Evolutionary conservation across 2,888 invertebrate genomes (phyloP).

Genomic region (Lasioglossum vierecki): DNA sequence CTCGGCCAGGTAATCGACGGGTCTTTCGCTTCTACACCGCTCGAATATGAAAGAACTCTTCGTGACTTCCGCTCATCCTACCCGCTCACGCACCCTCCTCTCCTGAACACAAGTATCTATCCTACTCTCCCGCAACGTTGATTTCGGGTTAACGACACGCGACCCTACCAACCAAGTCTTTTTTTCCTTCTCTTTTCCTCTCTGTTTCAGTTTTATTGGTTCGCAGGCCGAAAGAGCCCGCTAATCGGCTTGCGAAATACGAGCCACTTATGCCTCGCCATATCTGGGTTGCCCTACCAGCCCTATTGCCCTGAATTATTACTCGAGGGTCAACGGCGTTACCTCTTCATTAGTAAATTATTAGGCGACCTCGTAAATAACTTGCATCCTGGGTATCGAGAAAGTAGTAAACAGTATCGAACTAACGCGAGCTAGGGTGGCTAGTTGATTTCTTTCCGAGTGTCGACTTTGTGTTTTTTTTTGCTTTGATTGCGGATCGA

Average conservation of each 20-base stretch:
- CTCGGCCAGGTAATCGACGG: slow-evolving; percentile 23
- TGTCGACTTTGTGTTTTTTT: neutral
- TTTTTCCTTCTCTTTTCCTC: neutral
- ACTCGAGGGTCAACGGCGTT: neutral
- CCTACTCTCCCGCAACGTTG: neutral
- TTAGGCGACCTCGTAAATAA: neutral
- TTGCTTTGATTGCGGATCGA: neutral
- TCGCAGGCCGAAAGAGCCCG: neutral
- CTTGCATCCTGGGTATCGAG: neutral
- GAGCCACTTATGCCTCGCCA: slow-evolving; percentile 2
- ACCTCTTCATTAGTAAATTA: slow-evolving; percentile 2
- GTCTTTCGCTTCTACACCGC: neutral
- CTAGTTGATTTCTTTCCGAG: neutral
- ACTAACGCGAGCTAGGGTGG: neutral
- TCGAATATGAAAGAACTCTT: slow-evolving; percentile 5
- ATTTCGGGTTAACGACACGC: slow-evolving; percentile 1
- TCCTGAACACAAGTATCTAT: slow-evolving; percentile 4
- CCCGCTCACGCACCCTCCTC: neutral
- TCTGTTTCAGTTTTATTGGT: neutral
- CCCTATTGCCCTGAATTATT: neutral
- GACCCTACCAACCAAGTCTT: neutral
- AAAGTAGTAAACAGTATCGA: neutral
- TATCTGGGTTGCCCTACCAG: neutral
- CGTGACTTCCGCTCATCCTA: slow-evolving; percentile 17
- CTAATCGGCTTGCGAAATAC: neutral